Evolutionary conservation across 2,888 invertebrate species (phyloP).

Genomic region (Shargacucullia verbasci): DNA sequence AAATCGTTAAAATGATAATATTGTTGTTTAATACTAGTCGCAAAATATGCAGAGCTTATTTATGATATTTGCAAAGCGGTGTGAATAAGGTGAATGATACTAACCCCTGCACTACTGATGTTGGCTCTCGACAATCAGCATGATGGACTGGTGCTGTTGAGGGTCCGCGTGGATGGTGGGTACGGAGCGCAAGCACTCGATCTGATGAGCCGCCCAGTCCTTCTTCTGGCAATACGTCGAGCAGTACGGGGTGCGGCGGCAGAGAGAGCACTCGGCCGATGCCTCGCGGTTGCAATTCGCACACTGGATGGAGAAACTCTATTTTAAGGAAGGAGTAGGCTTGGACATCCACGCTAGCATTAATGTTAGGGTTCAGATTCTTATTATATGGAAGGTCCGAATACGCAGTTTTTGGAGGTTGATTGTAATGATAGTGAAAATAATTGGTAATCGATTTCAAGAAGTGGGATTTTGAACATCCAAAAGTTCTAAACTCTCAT

Average conservation of each 20-base stretch:
- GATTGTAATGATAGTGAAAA: no score
- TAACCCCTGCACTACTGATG: conserved; percentile 82
- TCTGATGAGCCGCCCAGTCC: conserved; percentile 95
- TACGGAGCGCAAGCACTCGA: conserved; percentile 93
- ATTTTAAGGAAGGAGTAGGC: conserved; percentile 4
- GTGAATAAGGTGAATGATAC: conserved; percentile 14
- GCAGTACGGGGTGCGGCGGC: conserved; percentile 96
- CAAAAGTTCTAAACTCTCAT: no score
- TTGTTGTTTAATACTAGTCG: conserved; percentile 3
- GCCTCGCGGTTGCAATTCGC: conserved; percentile 97
- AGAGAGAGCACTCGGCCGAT: conserved; percentile 95
- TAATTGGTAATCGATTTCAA: no score
- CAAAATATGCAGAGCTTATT: background rate
- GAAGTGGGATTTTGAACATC: no score
- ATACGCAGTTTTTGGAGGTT: no score
- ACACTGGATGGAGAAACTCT: conserved; percentile 88
- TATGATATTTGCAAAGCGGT: background rate
- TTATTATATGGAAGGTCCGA: background rate
- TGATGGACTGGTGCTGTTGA: conserved; percentile 92
- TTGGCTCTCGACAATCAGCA: conserved; percentile 95
- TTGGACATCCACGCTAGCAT: background rate
- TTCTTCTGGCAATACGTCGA: conserved; percentile 97
- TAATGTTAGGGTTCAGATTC: no score
- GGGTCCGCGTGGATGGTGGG: conserved; percentile 83
- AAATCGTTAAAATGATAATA: no score